A percentile compares a stretch with the other conserved stretches of the same genome.
Conservation (phyloP, 2,113 vertebrate genomes). For the Notiomystis cincta region DNA sequence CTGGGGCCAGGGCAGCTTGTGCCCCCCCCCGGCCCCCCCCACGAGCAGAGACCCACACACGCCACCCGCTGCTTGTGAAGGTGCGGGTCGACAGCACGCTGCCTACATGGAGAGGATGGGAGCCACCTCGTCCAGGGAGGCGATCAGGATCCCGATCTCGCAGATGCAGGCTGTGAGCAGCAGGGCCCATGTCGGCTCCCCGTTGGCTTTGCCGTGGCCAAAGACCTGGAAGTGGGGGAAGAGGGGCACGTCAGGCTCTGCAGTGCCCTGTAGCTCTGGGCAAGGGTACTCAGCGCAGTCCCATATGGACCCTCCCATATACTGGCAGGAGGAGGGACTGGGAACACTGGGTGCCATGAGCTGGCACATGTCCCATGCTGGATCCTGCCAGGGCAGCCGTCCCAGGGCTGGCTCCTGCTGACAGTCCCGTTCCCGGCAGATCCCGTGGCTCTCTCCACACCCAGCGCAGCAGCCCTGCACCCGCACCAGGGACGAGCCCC, state of each 20-base stretch:
- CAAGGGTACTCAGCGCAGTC: not conserved
- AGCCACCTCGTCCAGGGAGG: conserved; percentile 92
- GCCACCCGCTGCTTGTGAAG: not conserved
- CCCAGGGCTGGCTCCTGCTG: not conserved
- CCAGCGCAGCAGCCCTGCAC: not conserved
- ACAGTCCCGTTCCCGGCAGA: not conserved
- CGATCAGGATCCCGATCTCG: conserved; percentile 96
- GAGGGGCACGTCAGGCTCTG: fast-evolving
- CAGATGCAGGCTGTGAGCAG: conserved; percentile 95
- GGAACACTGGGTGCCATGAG: fast-evolving
- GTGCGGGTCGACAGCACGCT: not conserved
- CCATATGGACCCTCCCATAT: fast-evolving
- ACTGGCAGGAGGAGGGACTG: not conserved
- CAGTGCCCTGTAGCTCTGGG: fast-evolving
- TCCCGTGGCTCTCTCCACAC: not conserved
- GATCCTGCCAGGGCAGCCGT: not conserved
- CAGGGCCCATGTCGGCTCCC: conserved; percentile 96
- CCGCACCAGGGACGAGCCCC: not conserved
- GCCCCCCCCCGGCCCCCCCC: fast-evolving
- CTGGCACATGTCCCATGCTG: not conserved
- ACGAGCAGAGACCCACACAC: not conserved
- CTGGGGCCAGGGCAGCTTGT: not conserved
- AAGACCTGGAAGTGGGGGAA: conserved; percentile 78
- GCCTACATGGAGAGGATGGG: conserved; percentile 98
- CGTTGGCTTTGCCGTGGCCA: conserved; percentile 94